These are phyloP conservation scores for Tiphia femorata DNA, from an alignment of 2,888 invertebrate genomes.

Conservation along the genomic window DNA sequence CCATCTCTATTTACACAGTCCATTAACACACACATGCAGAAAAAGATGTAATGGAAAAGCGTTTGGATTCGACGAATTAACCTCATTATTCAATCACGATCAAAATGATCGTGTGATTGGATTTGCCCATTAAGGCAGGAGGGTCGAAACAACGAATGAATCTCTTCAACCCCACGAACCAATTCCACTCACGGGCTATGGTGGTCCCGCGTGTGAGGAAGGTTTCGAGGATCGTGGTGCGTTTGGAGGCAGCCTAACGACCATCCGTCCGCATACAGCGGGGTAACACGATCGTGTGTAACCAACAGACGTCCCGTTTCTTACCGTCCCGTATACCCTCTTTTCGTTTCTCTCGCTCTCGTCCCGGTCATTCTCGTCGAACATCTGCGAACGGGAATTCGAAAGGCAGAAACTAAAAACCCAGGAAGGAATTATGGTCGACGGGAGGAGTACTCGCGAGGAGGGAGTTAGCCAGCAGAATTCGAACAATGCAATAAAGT, in stretches of 20 bases:
- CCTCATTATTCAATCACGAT: too few species aligned
- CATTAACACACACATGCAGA: too few species aligned
- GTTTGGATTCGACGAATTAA: too few species aligned
- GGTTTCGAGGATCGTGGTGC: too few species aligned
- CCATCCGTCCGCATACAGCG: not conserved
- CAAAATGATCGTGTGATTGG: too few species aligned
- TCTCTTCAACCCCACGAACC: too few species aligned
- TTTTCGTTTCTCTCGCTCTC: conserved; percentile 1
- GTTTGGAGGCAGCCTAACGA: not conserved
- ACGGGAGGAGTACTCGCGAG: not conserved
- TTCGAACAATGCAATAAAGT: conserved; percentile 11
- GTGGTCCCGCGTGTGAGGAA: too few species aligned
- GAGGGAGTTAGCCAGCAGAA: not conserved
- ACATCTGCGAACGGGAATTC: conserved; percentile 31
- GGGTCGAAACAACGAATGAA: too few species aligned
- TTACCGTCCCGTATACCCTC: conserved; percentile 17
- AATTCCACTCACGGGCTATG: too few species aligned
- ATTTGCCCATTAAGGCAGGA: too few species aligned
- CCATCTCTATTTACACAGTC: too few species aligned
- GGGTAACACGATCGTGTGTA: conserved; percentile 22
- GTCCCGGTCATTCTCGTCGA: conserved; percentile 12
- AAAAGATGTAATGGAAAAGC: too few species aligned
- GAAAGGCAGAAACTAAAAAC: conserved; percentile 26
- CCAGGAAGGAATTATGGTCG: conserved; percentile 3
- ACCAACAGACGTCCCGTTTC: conserved; percentile 30